Conservation (phyloP, 2,113 vertebrate genomes). For the Mirounga angustirostris region DNA sequence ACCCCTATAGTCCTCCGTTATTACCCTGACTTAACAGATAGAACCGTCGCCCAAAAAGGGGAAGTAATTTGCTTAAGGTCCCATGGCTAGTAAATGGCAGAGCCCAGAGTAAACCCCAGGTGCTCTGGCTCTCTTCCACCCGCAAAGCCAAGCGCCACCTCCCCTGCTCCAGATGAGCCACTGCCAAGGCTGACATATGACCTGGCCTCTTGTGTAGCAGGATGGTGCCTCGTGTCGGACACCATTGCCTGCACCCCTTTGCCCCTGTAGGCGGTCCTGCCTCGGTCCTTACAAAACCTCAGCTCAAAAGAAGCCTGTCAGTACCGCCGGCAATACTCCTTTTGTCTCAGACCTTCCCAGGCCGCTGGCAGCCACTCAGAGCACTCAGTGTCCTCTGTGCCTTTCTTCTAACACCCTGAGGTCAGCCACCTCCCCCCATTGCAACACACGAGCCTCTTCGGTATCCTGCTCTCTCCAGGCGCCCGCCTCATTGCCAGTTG, state of each 20-base stretch:
- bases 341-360: background rate
- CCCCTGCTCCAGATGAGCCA: fast-evolving
- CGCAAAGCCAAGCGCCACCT: background rate
- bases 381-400: background rate
- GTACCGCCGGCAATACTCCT: background rate
- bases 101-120: background rate
- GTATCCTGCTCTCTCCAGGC: background rate
- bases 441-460: background rate
- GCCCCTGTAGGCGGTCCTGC: background rate
- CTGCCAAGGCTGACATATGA: background rate
- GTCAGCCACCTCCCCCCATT: background rate
- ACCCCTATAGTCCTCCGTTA: background rate
- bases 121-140: background rate
- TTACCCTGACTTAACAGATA: background rate
- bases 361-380: background rate
- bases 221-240: background rate
- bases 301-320: background rate
- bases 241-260: too few relatives aligned
- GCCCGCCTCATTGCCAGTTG: background rate
- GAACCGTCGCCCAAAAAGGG: background rate
- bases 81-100: background rate
- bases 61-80: background rate
- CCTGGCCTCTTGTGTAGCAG: background rate
- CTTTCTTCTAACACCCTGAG: constrained; percentile 5
- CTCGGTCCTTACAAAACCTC: background rate